Conservation (phyloP, 2,113 vertebrate genomes). For the Nicator chloris region DNA sequence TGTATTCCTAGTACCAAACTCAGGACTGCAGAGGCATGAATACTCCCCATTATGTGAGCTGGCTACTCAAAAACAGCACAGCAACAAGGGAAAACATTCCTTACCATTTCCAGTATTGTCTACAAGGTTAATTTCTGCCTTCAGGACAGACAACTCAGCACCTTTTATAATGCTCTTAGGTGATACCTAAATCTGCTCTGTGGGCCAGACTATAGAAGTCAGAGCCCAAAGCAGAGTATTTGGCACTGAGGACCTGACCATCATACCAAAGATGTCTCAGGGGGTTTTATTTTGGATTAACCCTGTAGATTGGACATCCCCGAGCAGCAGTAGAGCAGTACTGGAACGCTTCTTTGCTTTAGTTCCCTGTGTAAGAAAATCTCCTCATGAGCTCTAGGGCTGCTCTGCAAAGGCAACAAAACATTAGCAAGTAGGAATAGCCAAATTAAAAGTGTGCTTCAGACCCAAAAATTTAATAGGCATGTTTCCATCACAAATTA, state of each 20-base stretch:
- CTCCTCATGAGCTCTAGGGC: background rate
- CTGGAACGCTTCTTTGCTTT: background rate
- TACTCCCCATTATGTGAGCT: background rate
- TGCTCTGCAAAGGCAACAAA: background rate
- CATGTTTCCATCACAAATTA: accelerated
- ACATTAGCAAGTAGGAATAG: accelerated
- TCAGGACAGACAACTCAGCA: background rate
- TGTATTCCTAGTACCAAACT: constrained; percentile 15
- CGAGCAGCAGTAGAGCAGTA: background rate
- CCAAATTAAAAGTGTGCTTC: background rate
- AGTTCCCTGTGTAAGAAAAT: background rate
- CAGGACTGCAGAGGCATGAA: background rate
- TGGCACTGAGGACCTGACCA: background rate
- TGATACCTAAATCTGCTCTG: background rate
- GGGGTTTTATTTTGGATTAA: background rate
- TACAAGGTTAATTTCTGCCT: background rate
- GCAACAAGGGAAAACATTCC: background rate
- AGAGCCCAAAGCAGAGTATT: background rate
- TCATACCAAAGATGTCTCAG: background rate
- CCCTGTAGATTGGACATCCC: no score
- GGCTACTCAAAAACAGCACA: background rate
- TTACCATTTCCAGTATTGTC: background rate
- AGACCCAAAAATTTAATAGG: background rate
- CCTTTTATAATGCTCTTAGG: background rate
- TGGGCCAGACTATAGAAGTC: accelerated